Evolutionary conservation across 1,140 invertebrate species (phyloP).

Genomic region (Brevipalpus yothersi): DNA sequence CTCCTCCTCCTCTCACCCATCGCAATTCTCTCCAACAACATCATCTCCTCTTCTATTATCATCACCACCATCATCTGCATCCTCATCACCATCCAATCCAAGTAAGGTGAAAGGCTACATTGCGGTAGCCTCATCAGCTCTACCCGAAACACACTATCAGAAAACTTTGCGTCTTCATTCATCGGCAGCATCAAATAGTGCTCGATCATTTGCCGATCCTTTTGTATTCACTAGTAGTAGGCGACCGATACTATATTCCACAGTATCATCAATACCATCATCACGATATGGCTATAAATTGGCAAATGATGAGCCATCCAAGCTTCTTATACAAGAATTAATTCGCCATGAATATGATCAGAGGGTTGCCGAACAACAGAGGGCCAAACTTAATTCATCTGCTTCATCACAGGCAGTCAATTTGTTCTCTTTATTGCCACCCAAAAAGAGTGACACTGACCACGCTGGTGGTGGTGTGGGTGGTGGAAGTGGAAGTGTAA

Average conservation of each 20-base stretch:
- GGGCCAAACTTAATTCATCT: neutral
- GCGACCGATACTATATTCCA: no score
- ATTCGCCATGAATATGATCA: conserved; percentile 1
- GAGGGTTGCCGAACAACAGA: neutral
- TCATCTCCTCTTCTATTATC: neutral
- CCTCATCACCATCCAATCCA: neutral
- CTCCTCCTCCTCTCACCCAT: no score
- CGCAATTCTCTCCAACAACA: neutral
- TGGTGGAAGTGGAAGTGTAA: no score
- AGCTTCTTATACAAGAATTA: neutral
- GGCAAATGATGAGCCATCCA: neutral
- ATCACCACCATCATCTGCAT: neutral
- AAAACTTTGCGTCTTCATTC: neutral
- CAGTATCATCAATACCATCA: neutral
- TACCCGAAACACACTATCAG: neutral
- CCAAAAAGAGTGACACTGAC: neutral
- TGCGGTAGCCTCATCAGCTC: neutral
- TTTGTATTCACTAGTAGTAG: no score
- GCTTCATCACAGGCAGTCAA: neutral
- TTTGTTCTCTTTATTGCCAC: neutral
- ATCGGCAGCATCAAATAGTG: neutral
- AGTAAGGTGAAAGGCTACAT: neutral
- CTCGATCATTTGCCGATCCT: no score
- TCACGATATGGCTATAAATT: neutral
- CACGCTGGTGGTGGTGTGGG: no score